Base-by-base conservation (phyloP, 1,140 invertebrate species). In the Drosophila saltans region DNA sequence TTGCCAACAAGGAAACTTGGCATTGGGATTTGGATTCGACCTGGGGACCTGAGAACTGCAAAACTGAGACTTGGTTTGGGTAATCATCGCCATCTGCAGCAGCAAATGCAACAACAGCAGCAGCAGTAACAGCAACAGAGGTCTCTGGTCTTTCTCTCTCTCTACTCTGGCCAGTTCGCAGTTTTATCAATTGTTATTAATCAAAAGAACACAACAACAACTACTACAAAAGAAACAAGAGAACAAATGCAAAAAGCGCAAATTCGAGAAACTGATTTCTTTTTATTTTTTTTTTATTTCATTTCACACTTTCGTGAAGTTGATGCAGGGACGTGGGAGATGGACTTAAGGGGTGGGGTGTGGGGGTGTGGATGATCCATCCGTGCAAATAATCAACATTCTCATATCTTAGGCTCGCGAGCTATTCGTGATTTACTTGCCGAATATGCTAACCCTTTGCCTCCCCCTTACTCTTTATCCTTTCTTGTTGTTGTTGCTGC, bases 311-410 rank as follows among this genome's bases (percentile, higher is more conserved):
- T 83, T 60, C 7, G 36, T 33, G 16, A 4, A 30, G 48, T n/a
- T 16, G 45, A 26, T 10, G 45, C 8, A 26, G 45, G 21, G 21
- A 24, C 0, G 16, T 21, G 45, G 21, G 21, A 10, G n/a, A 26
- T 4, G 45, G 6, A 16, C 4, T 2, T 30, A 30, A 30, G 7
- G 16, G 21, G 45, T n/a, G 2, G 9, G n/a, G 56, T 9, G 28
- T 33, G 28, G 57, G 57, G 9, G 41, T 43, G 36, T 61, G 30
- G 43, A 59, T 30, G 66, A 68, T 70, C 82, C 82, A 68, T 70
- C 82, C 82, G 86, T 86, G 86, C 76, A 90, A 90, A 90, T 90
- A 90, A 90, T 90, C 86, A 90, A 88, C 86, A 75, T 90, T 90
- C 80, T 76, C 80, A 83, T 90, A 90, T 90, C 86, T 90, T 65